These are phyloP conservation scores for Melolontha melolontha DNA, from an alignment of 2,888 invertebrate genomes.

Conservation along the genomic window DNA sequence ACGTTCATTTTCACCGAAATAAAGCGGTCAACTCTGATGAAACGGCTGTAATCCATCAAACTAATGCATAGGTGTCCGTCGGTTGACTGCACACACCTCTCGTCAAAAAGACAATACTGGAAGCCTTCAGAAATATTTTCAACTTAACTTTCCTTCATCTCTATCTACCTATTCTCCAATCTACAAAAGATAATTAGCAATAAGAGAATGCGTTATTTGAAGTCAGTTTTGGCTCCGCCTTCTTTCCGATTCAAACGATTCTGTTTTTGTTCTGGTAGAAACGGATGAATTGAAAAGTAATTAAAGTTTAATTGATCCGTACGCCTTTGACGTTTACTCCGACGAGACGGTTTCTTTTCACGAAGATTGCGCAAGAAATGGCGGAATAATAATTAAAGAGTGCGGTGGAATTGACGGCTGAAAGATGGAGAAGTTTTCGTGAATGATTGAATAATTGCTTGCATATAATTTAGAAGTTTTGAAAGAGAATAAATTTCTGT, in stretches of 20 bases:
- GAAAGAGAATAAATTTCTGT: constrained; percentile 24
- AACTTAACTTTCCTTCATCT: constrained; percentile 11
- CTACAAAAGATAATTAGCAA: constrained; percentile 36
- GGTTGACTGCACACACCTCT: constrained; percentile 30
- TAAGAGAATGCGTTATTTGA: constrained; percentile 29
- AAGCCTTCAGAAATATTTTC: constrained; percentile 15
- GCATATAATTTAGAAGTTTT: constrained; percentile 33
- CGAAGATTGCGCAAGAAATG: constrained; percentile 35
- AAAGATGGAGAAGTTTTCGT: constrained; percentile 29
- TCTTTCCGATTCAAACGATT: constrained; percentile 19
- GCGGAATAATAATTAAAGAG: constrained; percentile 37
- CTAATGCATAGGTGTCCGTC: constrained; percentile 47
- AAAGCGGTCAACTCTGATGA: constrained; percentile 43
- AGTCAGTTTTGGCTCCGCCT: background rate
- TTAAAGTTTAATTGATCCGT: constrained; percentile 42
- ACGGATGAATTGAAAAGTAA: constrained; percentile 39
- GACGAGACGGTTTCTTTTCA: constrained; percentile 31
- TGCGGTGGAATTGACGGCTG: constrained; percentile 33
- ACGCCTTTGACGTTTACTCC: constrained; percentile 33
- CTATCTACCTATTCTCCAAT: constrained; percentile 12
- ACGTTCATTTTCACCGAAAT: constrained; percentile 39
- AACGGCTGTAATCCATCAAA: constrained; percentile 48
- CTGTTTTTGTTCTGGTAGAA: constrained; percentile 25
- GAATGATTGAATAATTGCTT: constrained; percentile 36
- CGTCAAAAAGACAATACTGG: constrained; percentile 23